Base-by-base conservation (phyloP, 1,140 invertebrate species). In the Drosophila pseudoobscura region DNA sequence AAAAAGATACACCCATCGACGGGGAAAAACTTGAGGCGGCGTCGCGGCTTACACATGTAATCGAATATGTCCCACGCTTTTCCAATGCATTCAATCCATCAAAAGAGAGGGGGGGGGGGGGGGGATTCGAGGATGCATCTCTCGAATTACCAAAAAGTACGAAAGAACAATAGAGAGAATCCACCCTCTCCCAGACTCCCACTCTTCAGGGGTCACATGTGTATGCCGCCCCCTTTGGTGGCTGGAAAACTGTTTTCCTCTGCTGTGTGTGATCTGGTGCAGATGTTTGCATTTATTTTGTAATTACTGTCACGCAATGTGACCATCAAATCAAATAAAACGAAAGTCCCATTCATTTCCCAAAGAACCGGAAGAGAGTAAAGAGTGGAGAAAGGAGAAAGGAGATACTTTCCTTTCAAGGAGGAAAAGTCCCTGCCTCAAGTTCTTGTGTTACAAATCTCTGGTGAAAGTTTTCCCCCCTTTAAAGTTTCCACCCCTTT, bases 241-340 rank as follows among this genome's bases (percentile, higher is more conserved):
- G 11, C 17, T 17, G 17, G 20, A 41, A 44, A 74, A 74, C 58
- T 70, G 74, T 60, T 66, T 66, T 75, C 71, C 44, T 5, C 4
- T 5, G 31, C 24, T 52, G 43, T 50, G 45, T 84, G 77, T 73
- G 80, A 84, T 84, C 66, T 56, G 63, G 24, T 77, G 80, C 80
- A 84, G 80, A 85, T 85, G 80, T 80, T 87, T 85, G 82, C 80
- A 85, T 85, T 85, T 85, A 87, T 85, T 84, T 87, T 80, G 80
- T 85, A 85, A 85, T 85, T 85, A 85, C 82, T 85, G 80, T 85
- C 80, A 85, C 80, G 80, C 80, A 87, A 85, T 87, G 80, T 68
- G 82, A 77, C 80, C 80, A 85, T 87, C 80, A 87, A 87, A 87
- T 87, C 77, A 85, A 85, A 85, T 85, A 80, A 85, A 80, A 85